Percentiles rank a stretch among this genome's conserved stretches.
phyloP scores from a whole-genome alignment of 2,113 vertebrate genomes.

The Pachycephala philippinensis region DNA sequence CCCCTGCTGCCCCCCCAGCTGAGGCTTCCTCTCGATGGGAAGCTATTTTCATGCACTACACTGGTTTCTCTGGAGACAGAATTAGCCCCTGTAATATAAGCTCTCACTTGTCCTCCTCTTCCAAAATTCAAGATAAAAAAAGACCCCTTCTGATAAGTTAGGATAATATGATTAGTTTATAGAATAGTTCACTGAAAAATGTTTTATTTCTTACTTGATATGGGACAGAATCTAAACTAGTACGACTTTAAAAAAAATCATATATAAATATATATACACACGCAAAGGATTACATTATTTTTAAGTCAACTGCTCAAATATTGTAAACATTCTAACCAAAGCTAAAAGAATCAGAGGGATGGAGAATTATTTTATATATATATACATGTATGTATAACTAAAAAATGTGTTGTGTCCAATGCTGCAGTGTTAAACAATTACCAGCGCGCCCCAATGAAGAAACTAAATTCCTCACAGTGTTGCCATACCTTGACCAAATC shows the following conservation, averaged over 20 bases:
- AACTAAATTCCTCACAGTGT: slow-evolving; percentile 20
- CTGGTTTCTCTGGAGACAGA: slow-evolving; percentile 53
- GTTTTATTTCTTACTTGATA: neutral
- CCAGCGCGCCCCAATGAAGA: neutral
- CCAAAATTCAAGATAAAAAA: slow-evolving; percentile 19
- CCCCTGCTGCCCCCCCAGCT: neutral
- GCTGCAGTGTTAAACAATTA: slow-evolving; percentile 46
- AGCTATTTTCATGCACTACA: slow-evolving; percentile 54
- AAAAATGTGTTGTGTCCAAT: slow-evolving; percentile 30
- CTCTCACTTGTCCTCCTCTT: slow-evolving; percentile 25
- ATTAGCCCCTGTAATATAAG: slow-evolving; percentile 40
- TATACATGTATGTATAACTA: slow-evolving; percentile 38
- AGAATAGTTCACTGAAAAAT: slow-evolving; percentile 44
- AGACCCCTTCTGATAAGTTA: neutral
- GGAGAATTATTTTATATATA: slow-evolving; percentile 1
- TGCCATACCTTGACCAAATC: slow-evolving; percentile 47
- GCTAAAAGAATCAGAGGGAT: slow-evolving; percentile 34
- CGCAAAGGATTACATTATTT: slow-evolving; percentile 11
- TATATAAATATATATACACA: neutral
- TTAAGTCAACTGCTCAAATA: slow-evolving; percentile 50
- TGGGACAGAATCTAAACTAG: neutral
- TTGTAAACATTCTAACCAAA: slow-evolving; percentile 60
- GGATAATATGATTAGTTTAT: neutral
- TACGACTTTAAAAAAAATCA: neutral
- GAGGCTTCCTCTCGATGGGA: slow-evolving; percentile 47